phyloP scores from a whole-genome alignment of 2,888 invertebrate species.

The Nemotelus pantherinus region DNA sequence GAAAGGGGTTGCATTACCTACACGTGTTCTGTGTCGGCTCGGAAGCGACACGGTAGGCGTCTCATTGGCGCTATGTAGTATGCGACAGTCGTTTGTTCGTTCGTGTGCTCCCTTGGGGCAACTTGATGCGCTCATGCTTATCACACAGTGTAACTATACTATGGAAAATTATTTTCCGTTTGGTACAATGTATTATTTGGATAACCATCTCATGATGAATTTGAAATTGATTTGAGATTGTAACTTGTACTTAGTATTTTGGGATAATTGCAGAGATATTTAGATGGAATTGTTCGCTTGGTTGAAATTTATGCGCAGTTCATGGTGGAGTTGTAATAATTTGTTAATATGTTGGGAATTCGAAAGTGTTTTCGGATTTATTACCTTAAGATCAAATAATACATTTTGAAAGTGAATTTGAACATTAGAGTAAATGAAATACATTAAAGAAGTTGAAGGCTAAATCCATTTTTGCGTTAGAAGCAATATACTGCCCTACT shows the following conservation, averaged over 20 bases:
- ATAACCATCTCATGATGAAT: slow-evolving; percentile 41
- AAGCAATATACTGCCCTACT: no score
- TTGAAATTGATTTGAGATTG: slow-evolving; percentile 41
- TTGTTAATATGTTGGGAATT: no score
- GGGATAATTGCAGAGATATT: slow-evolving; percentile 9
- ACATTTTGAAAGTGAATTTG: no score
- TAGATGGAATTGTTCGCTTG: no score
- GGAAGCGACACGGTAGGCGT: not conserved
- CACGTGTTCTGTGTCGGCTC: slow-evolving; percentile 44
- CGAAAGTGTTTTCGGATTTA: no score
- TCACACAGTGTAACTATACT: not conserved
- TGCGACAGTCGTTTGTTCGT: not conserved
- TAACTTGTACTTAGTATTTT: slow-evolving; percentile 35
- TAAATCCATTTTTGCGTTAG: no score
- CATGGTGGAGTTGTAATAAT: no score
- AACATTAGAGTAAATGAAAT: no score
- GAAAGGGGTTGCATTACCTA: slow-evolving; percentile 50
- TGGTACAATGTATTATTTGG: slow-evolving; percentile 17
- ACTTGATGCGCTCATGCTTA: slow-evolving; percentile 24
- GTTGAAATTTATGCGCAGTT: no score
- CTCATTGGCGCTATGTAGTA: no score
- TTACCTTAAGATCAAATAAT: no score
- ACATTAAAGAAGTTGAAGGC: no score
- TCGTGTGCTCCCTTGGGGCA: slow-evolving; percentile 24
- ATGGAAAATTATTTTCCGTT: slow-evolving; percentile 16